Conservation (phyloP, 2,888 invertebrate genomes). For the Therioaphis trifolii region DNA sequence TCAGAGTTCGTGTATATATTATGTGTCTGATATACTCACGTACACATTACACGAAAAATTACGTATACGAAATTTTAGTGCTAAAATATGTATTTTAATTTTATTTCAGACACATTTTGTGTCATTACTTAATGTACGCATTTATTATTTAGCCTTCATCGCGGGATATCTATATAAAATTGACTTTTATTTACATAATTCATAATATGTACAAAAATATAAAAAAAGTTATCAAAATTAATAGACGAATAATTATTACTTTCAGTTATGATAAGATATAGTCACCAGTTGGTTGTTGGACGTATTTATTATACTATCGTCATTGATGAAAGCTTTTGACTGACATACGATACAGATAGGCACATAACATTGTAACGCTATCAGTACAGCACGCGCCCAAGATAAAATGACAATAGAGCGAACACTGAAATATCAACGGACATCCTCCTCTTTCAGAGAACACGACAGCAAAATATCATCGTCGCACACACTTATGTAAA, state of each 20-base stretch:
- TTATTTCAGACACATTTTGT: too few relatives aligned
- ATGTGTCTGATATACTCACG: too few relatives aligned
- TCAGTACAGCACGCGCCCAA: slow-evolving; percentile 3
- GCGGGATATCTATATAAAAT: too few relatives aligned
- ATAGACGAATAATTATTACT: not conserved
- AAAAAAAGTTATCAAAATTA: too few relatives aligned
- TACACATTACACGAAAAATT: too few relatives aligned
- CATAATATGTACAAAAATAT: too few relatives aligned
- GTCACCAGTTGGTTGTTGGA: not conserved
- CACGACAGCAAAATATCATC: slow-evolving; percentile 1
- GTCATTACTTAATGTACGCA: too few relatives aligned
- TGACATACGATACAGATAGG: slow-evolving; percentile 22
- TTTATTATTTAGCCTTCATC: too few relatives aligned
- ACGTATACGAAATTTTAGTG: too few relatives aligned
- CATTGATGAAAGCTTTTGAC: slow-evolving; percentile 10
- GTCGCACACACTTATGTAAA: not conserved
- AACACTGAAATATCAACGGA: not conserved
- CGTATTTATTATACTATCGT: slow-evolving; percentile 1
- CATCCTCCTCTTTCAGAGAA: slow-evolving; percentile 15
- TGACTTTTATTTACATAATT: not conserved
- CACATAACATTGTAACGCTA: slow-evolving; percentile 15
- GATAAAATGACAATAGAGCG: slow-evolving; percentile 36
- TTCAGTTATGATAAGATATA: not conserved
- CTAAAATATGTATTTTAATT: too few relatives aligned
- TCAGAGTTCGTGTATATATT: too few relatives aligned